These are phyloP conservation scores for Holacanthus passer DNA, from an alignment of 2,113 vertebrate species.

Conservation along the genomic window DNA sequence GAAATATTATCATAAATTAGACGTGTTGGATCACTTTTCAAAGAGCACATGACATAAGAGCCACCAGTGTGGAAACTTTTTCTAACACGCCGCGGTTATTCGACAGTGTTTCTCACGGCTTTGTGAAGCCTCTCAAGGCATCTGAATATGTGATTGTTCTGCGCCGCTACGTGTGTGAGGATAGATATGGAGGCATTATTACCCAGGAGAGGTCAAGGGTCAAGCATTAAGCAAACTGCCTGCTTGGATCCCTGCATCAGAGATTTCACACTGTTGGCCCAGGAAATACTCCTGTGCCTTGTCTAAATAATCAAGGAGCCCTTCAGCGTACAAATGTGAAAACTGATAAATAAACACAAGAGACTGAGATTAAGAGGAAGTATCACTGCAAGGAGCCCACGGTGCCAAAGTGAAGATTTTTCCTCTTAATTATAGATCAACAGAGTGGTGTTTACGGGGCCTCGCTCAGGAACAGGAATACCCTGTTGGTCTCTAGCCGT, in stretches of 20 bases:
- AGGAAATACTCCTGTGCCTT: constrained; percentile 82
- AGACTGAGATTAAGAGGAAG: constrained; percentile 77
- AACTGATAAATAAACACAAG: constrained; percentile 87
- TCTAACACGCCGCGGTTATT: constrained; percentile 46
- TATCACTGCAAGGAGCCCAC: constrained; percentile 65
- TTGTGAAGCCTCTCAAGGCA: constrained; percentile 64
- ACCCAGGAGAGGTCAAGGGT: constrained; percentile 87
- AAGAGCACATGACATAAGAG: constrained; percentile 16
- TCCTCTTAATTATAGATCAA: constrained; percentile 75
- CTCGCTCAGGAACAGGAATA: constrained; percentile 72
- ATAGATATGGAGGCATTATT: constrained; percentile 84
- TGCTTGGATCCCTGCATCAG: constrained; percentile 78
- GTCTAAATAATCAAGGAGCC: constrained; percentile 87
- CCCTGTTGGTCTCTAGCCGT: constrained; percentile 62
- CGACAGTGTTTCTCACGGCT: constrained; percentile 51
- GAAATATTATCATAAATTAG: constrained; percentile 21
- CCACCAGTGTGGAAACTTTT: constrained; percentile 37
- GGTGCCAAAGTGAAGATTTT: constrained; percentile 75
- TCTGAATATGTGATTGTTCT: constrained; percentile 80
- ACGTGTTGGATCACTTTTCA: constrained; percentile 5
- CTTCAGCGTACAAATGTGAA: constrained; percentile 82
- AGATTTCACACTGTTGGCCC: constrained; percentile 81
- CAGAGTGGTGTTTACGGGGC: constrained; percentile 61
- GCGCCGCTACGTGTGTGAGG: constrained; percentile 78
- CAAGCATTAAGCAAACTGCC: constrained; percentile 85